phyloP scores from a whole-genome alignment of 2,113 vertebrate species.

The Vidua macroura region DNA sequence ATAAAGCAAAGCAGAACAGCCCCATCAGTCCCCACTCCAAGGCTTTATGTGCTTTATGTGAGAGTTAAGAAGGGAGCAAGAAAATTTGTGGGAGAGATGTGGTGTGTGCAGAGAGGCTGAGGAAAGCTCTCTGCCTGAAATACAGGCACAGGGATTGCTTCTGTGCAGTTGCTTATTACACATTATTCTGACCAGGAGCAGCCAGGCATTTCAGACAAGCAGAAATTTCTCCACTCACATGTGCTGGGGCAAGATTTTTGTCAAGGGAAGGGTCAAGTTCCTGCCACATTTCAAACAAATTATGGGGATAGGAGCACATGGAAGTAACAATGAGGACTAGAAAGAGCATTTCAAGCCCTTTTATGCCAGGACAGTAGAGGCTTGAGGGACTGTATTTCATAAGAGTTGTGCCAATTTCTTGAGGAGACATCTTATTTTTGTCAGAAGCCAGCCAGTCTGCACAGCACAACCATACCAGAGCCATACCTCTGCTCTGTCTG shows the following conservation, averaged over 20 bases:
- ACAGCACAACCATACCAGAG: background rate
- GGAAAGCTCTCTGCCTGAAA: background rate
- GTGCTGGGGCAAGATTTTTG: background rate
- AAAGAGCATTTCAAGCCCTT: background rate
- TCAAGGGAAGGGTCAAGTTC: background rate
- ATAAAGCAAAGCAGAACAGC: background rate
- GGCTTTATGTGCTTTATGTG: background rate
- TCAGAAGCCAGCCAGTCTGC: background rate
- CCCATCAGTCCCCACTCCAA: rapidly evolving
- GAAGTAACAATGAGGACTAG: background rate
- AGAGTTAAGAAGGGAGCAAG: background rate
- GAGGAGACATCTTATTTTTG: background rate
- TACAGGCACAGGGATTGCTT: background rate
- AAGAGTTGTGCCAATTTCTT: background rate
- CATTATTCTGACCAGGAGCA: background rate
- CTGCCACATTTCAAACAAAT: background rate
- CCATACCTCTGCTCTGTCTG: background rate
- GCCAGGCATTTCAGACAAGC: background rate
- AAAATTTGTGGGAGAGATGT: background rate
- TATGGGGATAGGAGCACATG: background rate
- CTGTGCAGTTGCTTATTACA: background rate
- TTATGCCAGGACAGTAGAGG: background rate
- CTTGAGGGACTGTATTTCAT: background rate
- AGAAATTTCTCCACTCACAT: background rate
- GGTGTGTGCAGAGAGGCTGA: background rate